A percentile compares a stretch with the other conserved stretches of the same genome.
Conservation (phyloP, 1,140 invertebrate genomes). For the Aphaenogaster floridana region DNA sequence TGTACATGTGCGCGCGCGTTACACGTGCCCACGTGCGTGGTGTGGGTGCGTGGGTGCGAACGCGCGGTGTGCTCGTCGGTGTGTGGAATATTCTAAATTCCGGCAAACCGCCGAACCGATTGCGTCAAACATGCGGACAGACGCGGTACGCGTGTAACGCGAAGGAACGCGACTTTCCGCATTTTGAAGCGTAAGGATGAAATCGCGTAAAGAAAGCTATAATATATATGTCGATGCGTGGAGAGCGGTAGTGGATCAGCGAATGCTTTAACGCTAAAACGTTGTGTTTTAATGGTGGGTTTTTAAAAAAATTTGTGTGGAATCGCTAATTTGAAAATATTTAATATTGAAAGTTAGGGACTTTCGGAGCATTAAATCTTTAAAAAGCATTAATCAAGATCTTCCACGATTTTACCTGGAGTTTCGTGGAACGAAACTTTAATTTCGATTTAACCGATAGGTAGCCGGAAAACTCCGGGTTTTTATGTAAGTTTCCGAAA, state of each 20-base stretch:
- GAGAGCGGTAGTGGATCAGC: too few relatives aligned
- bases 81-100: constrained; percentile 63
- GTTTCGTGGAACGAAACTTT: neutral
- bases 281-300: neutral
- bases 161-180: constrained; percentile 27
- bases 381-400: neutral
- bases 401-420: neutral
- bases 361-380: neutral
- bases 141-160: constrained; percentile 8
- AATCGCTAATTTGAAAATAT: neutral
- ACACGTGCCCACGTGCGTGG: constrained; percentile 15
- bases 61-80: constrained; percentile 55
- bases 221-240: neutral
- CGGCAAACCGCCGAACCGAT: constrained; percentile 54
- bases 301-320: too few relatives aligned
- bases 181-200: constrained; percentile 4
- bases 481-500: constrained; percentile 1
- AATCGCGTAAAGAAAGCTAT: neutral
- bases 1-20: constrained; percentile 31
- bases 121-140: constrained; percentile 47
- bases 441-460: neutral
- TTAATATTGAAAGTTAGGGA: neutral
- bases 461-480: neutral
- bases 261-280: neutral
- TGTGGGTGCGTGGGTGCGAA: constrained; percentile 2